Evolutionary conservation across 2,888 invertebrate species (phyloP), one percentile per base, ranked within the genome.

Genomic region (Erebia epiphron): DNA sequence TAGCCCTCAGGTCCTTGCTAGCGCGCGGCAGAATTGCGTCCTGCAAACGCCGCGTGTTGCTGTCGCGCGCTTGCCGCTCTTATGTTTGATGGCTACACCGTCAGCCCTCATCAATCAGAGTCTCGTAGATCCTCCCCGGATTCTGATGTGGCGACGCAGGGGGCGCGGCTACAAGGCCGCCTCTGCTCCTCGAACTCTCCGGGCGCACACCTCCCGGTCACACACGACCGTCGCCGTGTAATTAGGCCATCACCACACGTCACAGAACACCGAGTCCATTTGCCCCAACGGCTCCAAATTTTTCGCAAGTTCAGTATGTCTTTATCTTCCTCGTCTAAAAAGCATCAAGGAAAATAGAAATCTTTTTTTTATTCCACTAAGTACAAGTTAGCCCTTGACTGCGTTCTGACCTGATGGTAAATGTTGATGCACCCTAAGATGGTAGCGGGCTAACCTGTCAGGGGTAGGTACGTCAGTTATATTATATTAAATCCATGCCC

Each of bases 251-350:
- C 76, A 0, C 91, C 92, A 71, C 91, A 92, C 1, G 86, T 87
- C 63, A 87, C 89, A 0, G 91, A 90, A 75, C 92, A 92, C 1
- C 78, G 77, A 9, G 87, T 82, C 91, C 91, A 91, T 75, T 89
- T 91, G 50, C 90, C 85, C 91, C 91, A 91, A 26, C 90, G 84
- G 77, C 91, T 91, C 91, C 91, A 91, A 11, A 90, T 80, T 75
- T 91, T 91, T 26, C 89, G 87, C 21, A 70, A 77, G 64, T 79
- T 84, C 63, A 87, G 66, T 3, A 71, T 73, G 61, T 83, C 83
- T 14, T 80, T 67, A 13, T 67, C 67, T 16, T 35, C 67, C 57
- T 11, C 50, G 9, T 58, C 67, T 67, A 16, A 58, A 58, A 41
- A 21, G 7, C 14, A 26, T 21, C 18, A 26, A n/a, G 46, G 4